phyloP scores from a whole-genome alignment of 2,113 vertebrate species.

The Antechinus flavipes region DNA sequence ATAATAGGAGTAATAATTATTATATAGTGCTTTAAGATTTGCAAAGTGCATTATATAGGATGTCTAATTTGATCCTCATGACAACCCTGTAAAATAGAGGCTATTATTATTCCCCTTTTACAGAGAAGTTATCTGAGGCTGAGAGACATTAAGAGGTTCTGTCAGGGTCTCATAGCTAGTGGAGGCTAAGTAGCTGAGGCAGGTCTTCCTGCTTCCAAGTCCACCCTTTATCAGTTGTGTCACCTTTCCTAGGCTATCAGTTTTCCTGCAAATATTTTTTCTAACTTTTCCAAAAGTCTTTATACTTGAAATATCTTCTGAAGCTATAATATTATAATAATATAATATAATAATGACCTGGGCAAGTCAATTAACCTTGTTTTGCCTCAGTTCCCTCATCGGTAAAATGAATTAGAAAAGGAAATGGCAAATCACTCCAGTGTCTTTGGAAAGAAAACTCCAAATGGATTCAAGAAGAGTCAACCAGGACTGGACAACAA shows the following conservation, averaged over 20 bases:
- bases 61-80: neutral
- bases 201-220: neutral
- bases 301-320: slow-evolving; percentile 10
- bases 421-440: neutral
- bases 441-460: neutral
- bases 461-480: neutral
- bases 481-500: neutral
- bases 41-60: neutral
- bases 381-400: neutral
- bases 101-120: neutral
- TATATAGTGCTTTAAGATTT: neutral
- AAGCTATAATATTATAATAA: neutral
- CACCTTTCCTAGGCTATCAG: neutral
- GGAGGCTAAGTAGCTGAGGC: neutral
- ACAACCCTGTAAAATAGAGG: neutral
- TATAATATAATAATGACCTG: too few species aligned
- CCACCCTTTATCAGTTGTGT: neutral
- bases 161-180: neutral
- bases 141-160: neutral
- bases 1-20: neutral
- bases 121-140: neutral
- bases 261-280: slow-evolving; percentile 16
- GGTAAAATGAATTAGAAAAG: neutral
- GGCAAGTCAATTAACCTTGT: too few species aligned
- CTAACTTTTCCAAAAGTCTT: neutral